phyloP scores from a whole-genome alignment of 2,797 vertebrate species.

The Intellagama lesueurii region DNA sequence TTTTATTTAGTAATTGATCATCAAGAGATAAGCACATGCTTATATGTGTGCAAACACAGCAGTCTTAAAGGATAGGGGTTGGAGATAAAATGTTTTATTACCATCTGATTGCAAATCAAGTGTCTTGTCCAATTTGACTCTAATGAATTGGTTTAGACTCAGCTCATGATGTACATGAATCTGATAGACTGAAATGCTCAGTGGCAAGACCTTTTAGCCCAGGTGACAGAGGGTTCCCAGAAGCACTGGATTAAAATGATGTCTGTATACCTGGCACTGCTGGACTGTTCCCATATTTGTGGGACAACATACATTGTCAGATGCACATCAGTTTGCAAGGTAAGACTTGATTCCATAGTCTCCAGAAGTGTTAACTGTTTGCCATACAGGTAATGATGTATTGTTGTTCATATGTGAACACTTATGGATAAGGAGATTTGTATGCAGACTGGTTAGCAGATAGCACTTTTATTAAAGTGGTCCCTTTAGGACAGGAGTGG shows the following conservation, averaged over 20 bases:
- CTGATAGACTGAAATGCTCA: neutral
- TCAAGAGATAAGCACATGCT: no score
- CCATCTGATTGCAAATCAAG: no score
- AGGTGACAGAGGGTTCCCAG: neutral
- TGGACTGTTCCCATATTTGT: neutral
- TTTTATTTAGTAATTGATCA: no score
- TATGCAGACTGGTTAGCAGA: neutral
- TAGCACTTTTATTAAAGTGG: neutral
- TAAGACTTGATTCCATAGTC: neutral
- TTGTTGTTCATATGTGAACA: neutral
- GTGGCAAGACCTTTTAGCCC: neutral
- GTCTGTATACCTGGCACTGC: neutral
- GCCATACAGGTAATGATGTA: neutral
- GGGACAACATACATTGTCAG: neutral
- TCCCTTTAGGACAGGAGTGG: neutral
- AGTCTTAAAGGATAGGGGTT: no score
- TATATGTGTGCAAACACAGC: no score
- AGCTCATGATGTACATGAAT: neutral
- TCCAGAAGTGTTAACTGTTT: neutral
- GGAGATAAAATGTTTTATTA: no score
- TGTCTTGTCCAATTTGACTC: no score
- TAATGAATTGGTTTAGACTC: neutral
- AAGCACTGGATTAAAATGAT: neutral
- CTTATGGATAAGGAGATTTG: neutral
- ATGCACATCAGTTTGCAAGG: neutral